phyloP scores from a whole-genome alignment of 2,888 invertebrate species.

The Hirtodrosophila duncani region DNA sequence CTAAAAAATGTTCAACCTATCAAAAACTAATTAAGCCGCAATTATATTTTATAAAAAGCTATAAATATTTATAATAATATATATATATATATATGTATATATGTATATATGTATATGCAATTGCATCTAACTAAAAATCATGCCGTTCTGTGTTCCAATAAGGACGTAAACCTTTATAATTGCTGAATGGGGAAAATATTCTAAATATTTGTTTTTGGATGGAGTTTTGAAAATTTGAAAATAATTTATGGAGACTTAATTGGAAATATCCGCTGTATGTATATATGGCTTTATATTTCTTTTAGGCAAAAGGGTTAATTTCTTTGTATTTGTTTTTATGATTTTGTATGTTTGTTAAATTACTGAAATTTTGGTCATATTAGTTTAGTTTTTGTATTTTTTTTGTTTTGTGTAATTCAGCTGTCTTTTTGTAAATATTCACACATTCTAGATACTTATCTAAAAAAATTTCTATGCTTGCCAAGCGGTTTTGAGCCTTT shows the following conservation, averaged over 20 bases:
- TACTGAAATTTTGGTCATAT: constrained; percentile 30
- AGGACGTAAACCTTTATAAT: constrained; percentile 67
- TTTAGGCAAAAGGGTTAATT: too few species aligned
- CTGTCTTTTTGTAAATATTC: constrained; percentile 41
- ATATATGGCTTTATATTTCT: too few species aligned
- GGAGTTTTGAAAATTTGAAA: too few species aligned
- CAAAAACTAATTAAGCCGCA: constrained; percentile 56
- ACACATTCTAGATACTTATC: constrained; percentile 38
- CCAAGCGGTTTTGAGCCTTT: constrained; percentile 28
- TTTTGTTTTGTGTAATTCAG: constrained; percentile 5
- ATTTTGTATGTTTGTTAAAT: constrained; percentile 35
- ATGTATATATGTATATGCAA: constrained; percentile 33
- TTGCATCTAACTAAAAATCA: constrained; percentile 63
- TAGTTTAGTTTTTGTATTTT: constrained; percentile 9
- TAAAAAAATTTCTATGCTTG: constrained; percentile 22
- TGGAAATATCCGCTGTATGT: too few species aligned
- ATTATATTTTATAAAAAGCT: constrained; percentile 37
- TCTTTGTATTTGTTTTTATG: constrained; percentile 22
- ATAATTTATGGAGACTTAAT: too few species aligned
- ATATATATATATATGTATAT: constrained; percentile 10
- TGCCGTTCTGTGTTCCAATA: constrained; percentile 53
- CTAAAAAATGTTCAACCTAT: constrained; percentile 48
- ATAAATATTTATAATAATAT: constrained; percentile 20
- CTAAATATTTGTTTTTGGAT: too few species aligned
- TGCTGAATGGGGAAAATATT: too few species aligned